A percentile compares a stretch with the other conserved stretches of the same genome.
phyloP scores from a whole-genome alignment of 2,888 invertebrate genomes.

The Stictocephala bisonia region DNA sequence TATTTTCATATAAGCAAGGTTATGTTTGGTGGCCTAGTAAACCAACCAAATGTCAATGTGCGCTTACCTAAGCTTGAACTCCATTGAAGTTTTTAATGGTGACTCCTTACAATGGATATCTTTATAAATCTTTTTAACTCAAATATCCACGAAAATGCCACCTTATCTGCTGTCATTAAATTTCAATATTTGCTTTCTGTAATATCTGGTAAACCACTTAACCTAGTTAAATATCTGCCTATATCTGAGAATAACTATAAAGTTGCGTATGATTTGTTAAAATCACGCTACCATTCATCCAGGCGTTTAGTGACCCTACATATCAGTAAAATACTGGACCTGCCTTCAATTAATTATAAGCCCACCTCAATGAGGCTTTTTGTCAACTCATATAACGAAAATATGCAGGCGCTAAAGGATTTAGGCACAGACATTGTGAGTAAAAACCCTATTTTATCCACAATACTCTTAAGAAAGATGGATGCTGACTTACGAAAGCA shows the following conservation, averaged over 20 bases:
- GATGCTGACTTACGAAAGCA: too few relatives aligned
- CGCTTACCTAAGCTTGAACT: conserved; percentile 26
- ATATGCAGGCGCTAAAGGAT: conserved; percentile 15
- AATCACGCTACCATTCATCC: conserved; percentile 11
- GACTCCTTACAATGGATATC: conserved; percentile 21
- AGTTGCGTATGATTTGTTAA: conserved; percentile 20
- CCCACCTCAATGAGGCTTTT: conserved; percentile 29
- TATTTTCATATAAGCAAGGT: too few relatives aligned
- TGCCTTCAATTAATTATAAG: conserved; percentile 10
- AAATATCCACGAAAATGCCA: conserved; percentile 7
- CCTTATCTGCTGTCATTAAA: neutral
- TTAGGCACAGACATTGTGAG: too few relatives aligned
- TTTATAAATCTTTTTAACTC: conserved; percentile 34
- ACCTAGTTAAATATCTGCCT: conserved; percentile 25
- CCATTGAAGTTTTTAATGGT: conserved; percentile 21
- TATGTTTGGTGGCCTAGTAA: too few relatives aligned
- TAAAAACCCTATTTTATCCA: too few relatives aligned
- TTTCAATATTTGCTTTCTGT: conserved; percentile 23
- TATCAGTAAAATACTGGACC: conserved; percentile 16
- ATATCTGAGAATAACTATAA: conserved; percentile 19
- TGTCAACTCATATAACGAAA: conserved; percentile 23
- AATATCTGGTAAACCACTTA: conserved; percentile 12
- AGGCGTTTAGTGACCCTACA: conserved; percentile 17
- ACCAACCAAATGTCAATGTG: too few relatives aligned
- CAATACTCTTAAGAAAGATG: too few relatives aligned